These are phyloP conservation scores for Pelecanoides urinatrix DNA, from an alignment of 2,113 vertebrate species.

Conservation along the genomic window DNA sequence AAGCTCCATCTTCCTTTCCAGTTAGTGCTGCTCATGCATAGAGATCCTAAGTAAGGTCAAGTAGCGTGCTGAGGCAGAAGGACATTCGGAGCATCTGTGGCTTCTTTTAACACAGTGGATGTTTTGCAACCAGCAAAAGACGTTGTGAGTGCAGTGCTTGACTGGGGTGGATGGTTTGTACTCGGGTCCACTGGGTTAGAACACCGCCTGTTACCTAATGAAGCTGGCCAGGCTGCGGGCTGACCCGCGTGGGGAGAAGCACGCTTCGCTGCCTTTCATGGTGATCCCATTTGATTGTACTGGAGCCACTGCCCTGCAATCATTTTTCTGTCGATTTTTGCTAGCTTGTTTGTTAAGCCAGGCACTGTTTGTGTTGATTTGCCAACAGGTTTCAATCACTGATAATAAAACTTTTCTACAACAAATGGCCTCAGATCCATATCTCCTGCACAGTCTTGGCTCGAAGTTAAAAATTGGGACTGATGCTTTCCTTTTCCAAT, in stretches of 20 bases:
- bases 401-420: constrained; percentile 14
- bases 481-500: neutral
- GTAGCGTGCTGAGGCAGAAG: neutral
- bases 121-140: neutral
- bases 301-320: neutral
- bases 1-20: neutral
- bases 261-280: neutral
- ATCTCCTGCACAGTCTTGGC: neutral
- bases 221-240: neutral
- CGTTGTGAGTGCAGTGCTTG: fast-evolving
- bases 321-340: constrained; percentile 13
- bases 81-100: neutral
- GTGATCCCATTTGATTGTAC: constrained; percentile 32
- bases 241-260: neutral
- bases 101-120: neutral
- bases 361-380: constrained; percentile 3
- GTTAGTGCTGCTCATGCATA: neutral
- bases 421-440: neutral
- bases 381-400: constrained; percentile 41
- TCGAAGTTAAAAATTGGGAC: neutral
- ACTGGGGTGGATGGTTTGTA: neutral
- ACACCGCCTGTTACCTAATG: neutral
- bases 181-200: neutral
- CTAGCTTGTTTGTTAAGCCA: constrained; percentile 31
- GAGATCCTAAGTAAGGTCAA: neutral